Evolutionary conservation across 1,140 invertebrate genomes (phyloP), one percentile per base, ranked within the genome.

Genomic region (Apis cerana): DNA sequence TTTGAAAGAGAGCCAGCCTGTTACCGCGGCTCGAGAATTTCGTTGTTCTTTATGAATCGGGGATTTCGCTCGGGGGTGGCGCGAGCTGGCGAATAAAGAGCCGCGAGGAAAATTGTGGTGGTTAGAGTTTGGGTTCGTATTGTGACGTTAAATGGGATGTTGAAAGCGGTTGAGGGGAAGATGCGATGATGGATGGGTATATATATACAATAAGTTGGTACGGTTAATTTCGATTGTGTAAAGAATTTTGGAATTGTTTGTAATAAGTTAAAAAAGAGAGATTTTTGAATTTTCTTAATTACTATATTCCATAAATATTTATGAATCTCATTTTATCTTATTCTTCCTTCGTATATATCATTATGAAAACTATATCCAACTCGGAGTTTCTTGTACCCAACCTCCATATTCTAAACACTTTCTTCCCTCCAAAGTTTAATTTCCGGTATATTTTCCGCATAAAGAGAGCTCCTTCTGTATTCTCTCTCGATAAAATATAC

Each of bases 331-430:
- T 33, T 65, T 65, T 21, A 43, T 21, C 43, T 48, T 12, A 48
- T 19, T 8, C 21, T 67, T 48, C 43, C 3, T 33, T 33, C 0
- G 10, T 0, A 13, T 3, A 1, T 13, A 48, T 48, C 5, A 48
- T 48, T 43, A n/a, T 17, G 21, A 48, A 48, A 43, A 48, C 48
- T 43, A 11, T 33, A 65, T 43, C 17, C 17, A 65, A 65, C 33
- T 65, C 43, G 33, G 5, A n/a, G 85, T 89, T 89, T 85, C 84
- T 85, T 11, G 19, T 88, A 79, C 61, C 75, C 68, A 17, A 72
- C 48, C 8, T 52, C 43, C 19, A 27, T 56, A 15, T 56, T 62
- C 68, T 62, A 27, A 23, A 50, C 27, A 62, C 59, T 50, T 50
- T 59, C 58, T 59, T 64, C 48, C 50, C 17, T 54, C 8, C 27